Base-by-base conservation (phyloP, 35 echinoderm and acorn worm genomes). In the Apostichopus parvimensis region DNA sequence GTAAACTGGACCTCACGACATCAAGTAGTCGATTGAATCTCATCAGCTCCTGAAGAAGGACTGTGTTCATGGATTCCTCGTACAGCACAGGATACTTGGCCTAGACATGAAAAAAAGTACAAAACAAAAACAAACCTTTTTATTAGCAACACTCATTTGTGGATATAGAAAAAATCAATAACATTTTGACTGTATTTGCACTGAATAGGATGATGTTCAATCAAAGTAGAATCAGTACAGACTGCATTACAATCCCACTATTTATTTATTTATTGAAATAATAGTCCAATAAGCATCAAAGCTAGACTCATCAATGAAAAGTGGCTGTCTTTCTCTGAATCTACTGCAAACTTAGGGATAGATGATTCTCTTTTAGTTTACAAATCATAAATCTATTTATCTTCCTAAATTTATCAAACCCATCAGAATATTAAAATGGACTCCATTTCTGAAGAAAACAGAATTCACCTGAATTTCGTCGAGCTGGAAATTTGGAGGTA, bases 1-100 rank as follows among this genome's bases (percentile, higher is more conserved):
- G 93, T 18, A 99, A 83, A 93, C 97, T 99, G 57, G 75, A 80
- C 34, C 97, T 56, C 1, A 99, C 92, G 12, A 99, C 97, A 10
- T 87, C 83, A n/a, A 95, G 93, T 18, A 99, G 93, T 53, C 97
- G 93, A 57, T 94, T 92, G 80, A 99, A 99, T 21, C 97, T 82
- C 57, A 99, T 99, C 91, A 99, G 76, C 92, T 99, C 97, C 57
- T 99, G 97, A 18, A 99, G 77, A 14, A 99, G 86, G 0, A 99
- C 97, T 57, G 97, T 99, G 78, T 99, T 99, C 97, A 99, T 99
- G 5, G 97, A 99, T 78, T 99, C 97, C 80, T 99, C 97, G 87
- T 99, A 99, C 7, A 91, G 17, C 17, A 99, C 97, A 77, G 97
- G 97, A 80, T 94, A 99, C 71, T 99, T 99, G 0, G 61, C 83